Base-by-base conservation (phyloP, 2,888 invertebrate genomes). In the Meteorus cinctellus region DNA sequence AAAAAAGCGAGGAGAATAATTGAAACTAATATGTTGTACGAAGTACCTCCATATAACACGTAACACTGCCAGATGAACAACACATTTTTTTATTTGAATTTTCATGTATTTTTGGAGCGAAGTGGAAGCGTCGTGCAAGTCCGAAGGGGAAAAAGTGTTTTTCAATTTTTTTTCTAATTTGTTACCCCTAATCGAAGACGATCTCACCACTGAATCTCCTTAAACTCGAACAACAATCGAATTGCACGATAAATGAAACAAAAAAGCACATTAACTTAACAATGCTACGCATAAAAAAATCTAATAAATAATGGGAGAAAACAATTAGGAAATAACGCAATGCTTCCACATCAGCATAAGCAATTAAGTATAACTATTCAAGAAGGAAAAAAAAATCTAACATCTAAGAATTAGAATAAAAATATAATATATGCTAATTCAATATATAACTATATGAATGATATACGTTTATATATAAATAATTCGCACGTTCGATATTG, bases 21-120 rank as follows among this genome's bases (percentile, higher is more conserved):
- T 55, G 19, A 55, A 19, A 55, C 19, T 55, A 34, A 34, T 34
- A 55, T 48, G n/a, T 55, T 19, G 62, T 62, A 62, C 62, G 62
- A 62, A 62, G 62, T 62, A 62, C 62, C 62, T 62, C 14, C 62
- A 62, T 29, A 31, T 19, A 55, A 55, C 14, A 31, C 27, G 29
- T 19, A 34, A 65, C 65, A 65, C 65, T 65, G 65, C 65, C 65
- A 65, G 65, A 34, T 16, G 19, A 65, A 65, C 65, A 63, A 62
- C 31, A 31, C 27, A 31, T 24, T 31, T 10, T 24, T n/a, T 62
- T 62, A 8, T 62, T 24, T 62, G 3, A 27, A 31, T 63, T 34
- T n/a, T 24, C 19, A 19, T 59, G 27, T n/a, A 70, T 70, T 29
- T 48, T 62, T 71, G 73, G 78, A 78, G 75, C 75, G 66, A 75